phyloP scores from a whole-genome alignment of 2,113 vertebrate genomes.

The Corvus cornix region DNA sequence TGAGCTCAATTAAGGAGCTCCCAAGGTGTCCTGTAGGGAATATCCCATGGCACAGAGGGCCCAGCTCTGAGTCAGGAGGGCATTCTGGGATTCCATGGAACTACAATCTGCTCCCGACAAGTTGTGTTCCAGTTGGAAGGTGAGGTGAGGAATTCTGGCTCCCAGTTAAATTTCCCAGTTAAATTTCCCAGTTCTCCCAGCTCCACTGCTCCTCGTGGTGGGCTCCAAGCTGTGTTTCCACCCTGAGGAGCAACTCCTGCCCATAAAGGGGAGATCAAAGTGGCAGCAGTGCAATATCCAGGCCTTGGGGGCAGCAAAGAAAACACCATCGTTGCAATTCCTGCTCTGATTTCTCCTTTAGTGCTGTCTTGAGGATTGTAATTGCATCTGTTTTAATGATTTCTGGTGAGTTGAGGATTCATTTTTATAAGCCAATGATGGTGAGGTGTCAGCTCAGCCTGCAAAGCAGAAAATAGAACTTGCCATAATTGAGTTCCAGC shows the following conservation, averaged over 20 bases:
- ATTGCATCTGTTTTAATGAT: background rate
- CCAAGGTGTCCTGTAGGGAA: background rate
- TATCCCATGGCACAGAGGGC: no score
- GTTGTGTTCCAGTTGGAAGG: background rate
- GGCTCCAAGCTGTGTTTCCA: background rate
- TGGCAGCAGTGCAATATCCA: background rate
- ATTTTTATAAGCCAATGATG: background rate
- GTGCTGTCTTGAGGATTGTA: background rate
- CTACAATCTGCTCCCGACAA: no score
- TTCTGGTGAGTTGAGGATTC: background rate
- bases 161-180: rapidly evolving
- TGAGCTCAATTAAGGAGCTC: background rate
- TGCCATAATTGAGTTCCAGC: background rate
- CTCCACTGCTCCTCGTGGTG: no score
- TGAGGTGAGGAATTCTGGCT: background rate
- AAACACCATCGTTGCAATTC: background rate
- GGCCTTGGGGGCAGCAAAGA: background rate
- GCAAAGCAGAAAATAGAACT: background rate
- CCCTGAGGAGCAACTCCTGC: background rate
- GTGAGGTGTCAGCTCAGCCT: background rate
- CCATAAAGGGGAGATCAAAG: background rate
- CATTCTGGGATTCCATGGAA: background rate
- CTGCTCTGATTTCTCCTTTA: background rate
- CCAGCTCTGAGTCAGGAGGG: no score
- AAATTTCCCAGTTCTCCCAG: background rate